These are phyloP conservation scores for Xiphophorus couchianus DNA, from an alignment of 2,113 vertebrate genomes.

Conservation along the genomic window DNA sequence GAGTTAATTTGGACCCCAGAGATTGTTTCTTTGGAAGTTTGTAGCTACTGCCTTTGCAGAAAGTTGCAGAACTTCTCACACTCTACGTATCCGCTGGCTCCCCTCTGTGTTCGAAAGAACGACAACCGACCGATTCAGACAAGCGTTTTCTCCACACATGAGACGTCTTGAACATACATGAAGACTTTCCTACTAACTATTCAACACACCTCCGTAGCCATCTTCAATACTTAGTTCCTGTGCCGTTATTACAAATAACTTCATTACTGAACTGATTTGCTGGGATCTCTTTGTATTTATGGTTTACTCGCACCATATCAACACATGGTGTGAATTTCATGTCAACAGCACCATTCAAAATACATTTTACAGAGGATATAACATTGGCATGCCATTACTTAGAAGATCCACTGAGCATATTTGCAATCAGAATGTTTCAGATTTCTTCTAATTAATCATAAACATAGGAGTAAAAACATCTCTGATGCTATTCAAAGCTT, in stretches of 20 bases:
- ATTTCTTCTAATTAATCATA: constrained; percentile 8
- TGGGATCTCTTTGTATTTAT: not conserved
- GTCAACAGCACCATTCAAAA: not conserved
- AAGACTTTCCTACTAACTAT: not conserved
- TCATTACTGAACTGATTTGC: too few species aligned
- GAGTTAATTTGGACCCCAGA: too few species aligned
- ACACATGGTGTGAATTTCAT: not conserved
- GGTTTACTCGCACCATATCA: not conserved
- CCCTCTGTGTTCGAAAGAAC: not conserved
- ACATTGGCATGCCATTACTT: not conserved
- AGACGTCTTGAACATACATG: too few species aligned
- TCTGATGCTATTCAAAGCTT: constrained; percentile 13
- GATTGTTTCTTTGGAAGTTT: too few species aligned
- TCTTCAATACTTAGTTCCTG: not conserved
- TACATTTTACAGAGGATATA: not conserved
- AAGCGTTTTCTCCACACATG: not conserved
- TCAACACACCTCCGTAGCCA: not conserved
- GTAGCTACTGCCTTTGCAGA: too few species aligned
- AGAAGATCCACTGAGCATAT: not conserved
- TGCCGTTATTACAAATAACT: not conserved
- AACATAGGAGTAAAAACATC: constrained; percentile 8
- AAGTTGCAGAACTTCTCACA: too few species aligned
- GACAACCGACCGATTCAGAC: not conserved
- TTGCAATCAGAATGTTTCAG: not conserved
- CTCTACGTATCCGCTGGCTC: too few species aligned